Evolutionary conservation across 2,113 vertebrate genomes (phyloP).

Genomic region (Salvelinus namaycush): DNA sequence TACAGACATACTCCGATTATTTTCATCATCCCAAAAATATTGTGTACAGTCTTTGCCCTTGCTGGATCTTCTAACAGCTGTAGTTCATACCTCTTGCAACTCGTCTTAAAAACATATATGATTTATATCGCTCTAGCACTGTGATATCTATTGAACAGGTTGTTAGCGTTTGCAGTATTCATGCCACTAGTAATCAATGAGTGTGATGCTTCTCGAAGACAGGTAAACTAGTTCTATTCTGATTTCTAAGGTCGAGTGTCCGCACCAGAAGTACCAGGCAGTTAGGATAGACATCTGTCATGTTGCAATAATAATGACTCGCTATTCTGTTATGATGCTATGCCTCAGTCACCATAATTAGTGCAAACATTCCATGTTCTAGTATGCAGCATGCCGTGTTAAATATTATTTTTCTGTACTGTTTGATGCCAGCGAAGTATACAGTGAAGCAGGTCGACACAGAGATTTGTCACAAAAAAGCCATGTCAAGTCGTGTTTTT

Average conservation of each 20-base stretch:
- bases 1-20: background rate
- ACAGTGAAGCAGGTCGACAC: constrained; percentile 46
- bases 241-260: constrained; percentile 28
- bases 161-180: constrained; percentile 38
- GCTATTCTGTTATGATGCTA: constrained; percentile 37
- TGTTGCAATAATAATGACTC: constrained; percentile 14
- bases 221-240: too few relatives aligned
- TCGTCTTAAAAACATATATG: constrained; percentile 10
- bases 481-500: constrained; percentile 27
- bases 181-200: constrained; percentile 56
- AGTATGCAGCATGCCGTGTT: constrained; percentile 69
- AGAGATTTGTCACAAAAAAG: constrained; percentile 9
- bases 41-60: constrained; percentile 8
- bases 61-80: background rate
- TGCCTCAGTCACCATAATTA: constrained; percentile 25
- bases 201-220: constrained; percentile 1
- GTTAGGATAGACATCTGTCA: constrained; percentile 1
- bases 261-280: constrained; percentile 11
- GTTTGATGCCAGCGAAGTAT: constrained; percentile 46
- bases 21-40: constrained; percentile 5
- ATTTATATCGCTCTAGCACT: constrained; percentile 13
- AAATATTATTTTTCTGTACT: constrained; percentile 36
- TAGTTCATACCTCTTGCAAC: background rate
- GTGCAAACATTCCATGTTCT: constrained; percentile 51
- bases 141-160: constrained; percentile 16